Evolutionary conservation across 2,888 invertebrate genomes (phyloP), one percentile per base, ranked within the genome.

Genomic region (Congeria kusceri): DNA sequence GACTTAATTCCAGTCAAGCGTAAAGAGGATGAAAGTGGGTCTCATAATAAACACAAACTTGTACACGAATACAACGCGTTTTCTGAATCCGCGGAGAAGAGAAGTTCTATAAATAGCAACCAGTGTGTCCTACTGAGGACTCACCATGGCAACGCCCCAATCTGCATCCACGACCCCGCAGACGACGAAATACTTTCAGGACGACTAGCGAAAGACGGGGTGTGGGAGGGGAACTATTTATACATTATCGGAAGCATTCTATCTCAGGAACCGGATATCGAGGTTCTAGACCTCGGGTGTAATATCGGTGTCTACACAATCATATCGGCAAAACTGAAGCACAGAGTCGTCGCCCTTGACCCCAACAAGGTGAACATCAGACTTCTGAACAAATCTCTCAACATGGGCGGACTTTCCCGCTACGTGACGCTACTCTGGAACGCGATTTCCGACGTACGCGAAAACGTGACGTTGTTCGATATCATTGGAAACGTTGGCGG

Each of bases 291-390:
- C 71, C 62, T 89, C 9, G 88, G 88, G 0, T 87, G 85, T 46
- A 88, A 88, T 72, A 75, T 88, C 15, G 88, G 88, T 13, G 86
- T 85, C 15, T 88, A 83, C 56, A 86, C 86, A 3, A 66, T 88
- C 15, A 71, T 83, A 18, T 84, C 80, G 5, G 84, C 86, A 0
- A 80, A 83, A 57, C 70, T 88, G 11, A 85, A 87, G 13, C 74
- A 79, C 25, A 71, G 58, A 32, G 88, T 86, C 9, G 64, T 87
- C 7, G 80, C 87, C 2, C 67, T 89, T 0, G 88, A 89, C 47
- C 84, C 85, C 13, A 70, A 83, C 18, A 72, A 76, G 15, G 39
- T 61, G 9, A 86, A 84, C 59, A 61, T 89, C 18, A 59, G 78
- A 29, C 74, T 84, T 15, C 59, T 89, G 15, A 70, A 83, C 56